phyloP scores from a whole-genome alignment of 2,888 invertebrate genomes.

The Aethes cnicana region DNA sequence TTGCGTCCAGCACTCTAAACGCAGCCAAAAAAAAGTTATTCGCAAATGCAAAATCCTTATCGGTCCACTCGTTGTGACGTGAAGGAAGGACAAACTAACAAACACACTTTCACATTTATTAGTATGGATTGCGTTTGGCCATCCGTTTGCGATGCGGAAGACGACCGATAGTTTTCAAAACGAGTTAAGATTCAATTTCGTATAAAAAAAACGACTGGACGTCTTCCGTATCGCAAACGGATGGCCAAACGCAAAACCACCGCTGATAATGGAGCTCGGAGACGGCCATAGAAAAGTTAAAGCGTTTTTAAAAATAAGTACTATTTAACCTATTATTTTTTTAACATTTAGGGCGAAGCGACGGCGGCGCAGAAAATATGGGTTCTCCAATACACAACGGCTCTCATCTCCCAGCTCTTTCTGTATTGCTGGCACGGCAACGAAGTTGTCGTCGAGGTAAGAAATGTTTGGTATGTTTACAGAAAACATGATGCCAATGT shows the following conservation, averaged over 20 bases:
- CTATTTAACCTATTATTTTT: neutral
- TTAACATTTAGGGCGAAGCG: slow-evolving; percentile 43
- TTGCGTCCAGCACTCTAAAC: slow-evolving; percentile 6
- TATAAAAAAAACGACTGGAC: too few relatives aligned
- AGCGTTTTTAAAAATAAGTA: neutral
- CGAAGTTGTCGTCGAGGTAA: slow-evolving; percentile 54
- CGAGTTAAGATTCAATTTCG: neutral
- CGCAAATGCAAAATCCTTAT: slow-evolving; percentile 1
- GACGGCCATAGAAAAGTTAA: too few relatives aligned
- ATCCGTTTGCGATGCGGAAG: too few relatives aligned
- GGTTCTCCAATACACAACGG: slow-evolving; percentile 52
- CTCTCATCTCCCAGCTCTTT: slow-evolving; percentile 54
- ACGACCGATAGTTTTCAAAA: neutral
- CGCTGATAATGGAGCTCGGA: too few relatives aligned
- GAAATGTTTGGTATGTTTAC: neutral
- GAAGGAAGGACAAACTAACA: too few relatives aligned
- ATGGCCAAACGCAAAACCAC: too few relatives aligned
- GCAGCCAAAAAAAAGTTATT: neutral
- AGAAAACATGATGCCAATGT: too few relatives aligned
- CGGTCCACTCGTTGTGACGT: too few relatives aligned
- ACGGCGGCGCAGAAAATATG: slow-evolving; percentile 54
- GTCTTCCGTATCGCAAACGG: too few relatives aligned
- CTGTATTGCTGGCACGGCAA: slow-evolving; percentile 68
- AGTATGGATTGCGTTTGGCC: too few relatives aligned
- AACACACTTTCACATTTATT: too few relatives aligned